phyloP scores from a whole-genome alignment of 2,113 vertebrate species.

The Apeltes quadracus region DNA sequence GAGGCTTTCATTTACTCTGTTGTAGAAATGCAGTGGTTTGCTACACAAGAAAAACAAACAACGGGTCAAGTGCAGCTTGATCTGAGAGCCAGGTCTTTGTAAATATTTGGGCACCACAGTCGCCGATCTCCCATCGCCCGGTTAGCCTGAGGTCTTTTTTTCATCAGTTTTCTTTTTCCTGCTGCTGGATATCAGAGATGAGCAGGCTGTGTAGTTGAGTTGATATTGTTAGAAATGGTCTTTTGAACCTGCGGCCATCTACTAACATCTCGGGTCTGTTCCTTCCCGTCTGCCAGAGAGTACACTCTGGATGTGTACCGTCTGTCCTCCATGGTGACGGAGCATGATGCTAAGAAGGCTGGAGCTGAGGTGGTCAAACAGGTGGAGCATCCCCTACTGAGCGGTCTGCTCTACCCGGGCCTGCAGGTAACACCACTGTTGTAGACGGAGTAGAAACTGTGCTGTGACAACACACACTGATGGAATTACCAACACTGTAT shows the following conservation, averaged over 20 bases:
- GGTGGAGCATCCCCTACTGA: conserved; percentile 95
- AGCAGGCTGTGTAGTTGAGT: too few species aligned
- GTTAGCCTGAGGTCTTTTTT: too few species aligned
- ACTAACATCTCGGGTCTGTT: background rate
- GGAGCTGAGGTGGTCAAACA: conserved; percentile 98
- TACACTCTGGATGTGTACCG: conserved; percentile 96
- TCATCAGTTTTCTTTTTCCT: too few species aligned
- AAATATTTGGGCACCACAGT: too few species aligned
- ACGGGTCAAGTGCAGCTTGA: too few species aligned
- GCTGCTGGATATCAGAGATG: too few species aligned
- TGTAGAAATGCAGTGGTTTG: background rate
- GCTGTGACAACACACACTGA: too few species aligned
- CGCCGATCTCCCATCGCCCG: too few species aligned
- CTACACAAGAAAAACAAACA: too few species aligned
- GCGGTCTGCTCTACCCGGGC: conserved; percentile 96
- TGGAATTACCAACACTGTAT: too few species aligned
- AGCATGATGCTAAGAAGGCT: conserved; percentile 97
- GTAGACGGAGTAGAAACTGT: background rate
- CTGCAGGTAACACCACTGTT: conserved; percentile 84
- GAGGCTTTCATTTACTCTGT: background rate
- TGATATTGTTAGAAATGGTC: background rate
- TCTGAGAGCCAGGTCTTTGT: too few species aligned
- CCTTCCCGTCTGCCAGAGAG: conserved; percentile 78
- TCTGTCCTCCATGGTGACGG: conserved; percentile 91
- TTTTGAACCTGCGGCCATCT: background rate